phyloP scores from a whole-genome alignment of 1,140 invertebrate genomes.

The Lepidurus arcticus region DNA sequence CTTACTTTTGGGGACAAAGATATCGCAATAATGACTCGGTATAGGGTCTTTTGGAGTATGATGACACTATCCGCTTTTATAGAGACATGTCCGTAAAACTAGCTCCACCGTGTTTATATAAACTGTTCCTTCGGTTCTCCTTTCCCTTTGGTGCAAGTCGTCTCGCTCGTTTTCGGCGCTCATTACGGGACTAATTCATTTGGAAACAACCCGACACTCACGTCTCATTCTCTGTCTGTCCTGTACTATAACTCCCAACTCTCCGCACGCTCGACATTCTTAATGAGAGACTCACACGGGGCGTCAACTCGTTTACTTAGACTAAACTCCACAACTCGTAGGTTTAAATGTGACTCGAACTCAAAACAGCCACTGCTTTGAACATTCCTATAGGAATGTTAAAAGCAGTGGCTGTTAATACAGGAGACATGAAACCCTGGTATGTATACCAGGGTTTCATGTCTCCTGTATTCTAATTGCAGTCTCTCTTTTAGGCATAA shows the following conservation, averaged over 20 bases:
- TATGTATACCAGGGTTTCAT: background rate
- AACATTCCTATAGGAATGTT: background rate
- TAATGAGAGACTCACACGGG: background rate
- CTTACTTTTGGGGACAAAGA: no score
- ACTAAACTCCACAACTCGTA: background rate
- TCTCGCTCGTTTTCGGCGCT: constrained; percentile 3
- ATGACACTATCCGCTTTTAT: constrained; percentile 5
- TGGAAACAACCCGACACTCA: constrained; percentile 17
- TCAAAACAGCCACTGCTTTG: background rate
- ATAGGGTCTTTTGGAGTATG: background rate
- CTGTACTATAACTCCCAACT: background rate
- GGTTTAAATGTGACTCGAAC: background rate
- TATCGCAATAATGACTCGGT: background rate
- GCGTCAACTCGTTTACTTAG: background rate
- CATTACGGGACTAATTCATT: constrained; percentile 8
- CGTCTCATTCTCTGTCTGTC: background rate
- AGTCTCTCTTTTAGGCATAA: no score
- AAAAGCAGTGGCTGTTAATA: no score
- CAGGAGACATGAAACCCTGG: no score
- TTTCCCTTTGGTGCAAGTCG: background rate
- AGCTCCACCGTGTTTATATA: background rate
- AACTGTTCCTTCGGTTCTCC: background rate
- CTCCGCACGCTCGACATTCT: background rate
- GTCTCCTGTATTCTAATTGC: background rate
- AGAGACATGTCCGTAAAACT: constrained; percentile 15